Percentiles rank a stretch among this genome's conserved stretches.
phyloP scores from a whole-genome alignment of 2,888 invertebrate genomes.

The Tanypteryx hageni region DNA sequence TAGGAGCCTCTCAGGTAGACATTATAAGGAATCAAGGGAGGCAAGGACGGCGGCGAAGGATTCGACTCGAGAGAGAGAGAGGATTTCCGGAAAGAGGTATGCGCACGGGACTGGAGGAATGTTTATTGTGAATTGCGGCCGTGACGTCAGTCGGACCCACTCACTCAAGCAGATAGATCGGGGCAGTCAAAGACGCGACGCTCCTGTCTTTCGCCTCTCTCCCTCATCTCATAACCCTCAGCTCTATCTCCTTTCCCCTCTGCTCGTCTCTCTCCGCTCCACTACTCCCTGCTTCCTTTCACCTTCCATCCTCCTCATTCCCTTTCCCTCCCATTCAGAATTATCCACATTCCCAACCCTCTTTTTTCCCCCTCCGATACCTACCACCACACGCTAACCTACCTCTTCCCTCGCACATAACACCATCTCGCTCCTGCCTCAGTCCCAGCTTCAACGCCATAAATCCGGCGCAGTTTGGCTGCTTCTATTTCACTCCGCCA shows the following conservation, averaged over 20 bases:
- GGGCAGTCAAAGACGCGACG: no score
- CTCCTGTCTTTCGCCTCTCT: no score
- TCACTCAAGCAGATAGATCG: no score
- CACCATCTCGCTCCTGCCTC: background rate
- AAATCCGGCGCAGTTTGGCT: conserved; percentile 51
- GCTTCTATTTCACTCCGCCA: conserved; percentile 22
- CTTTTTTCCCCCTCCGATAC: background rate
- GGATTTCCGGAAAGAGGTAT: no score
- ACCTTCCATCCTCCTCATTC: background rate
- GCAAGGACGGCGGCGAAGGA: background rate
- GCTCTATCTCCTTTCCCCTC: no score
- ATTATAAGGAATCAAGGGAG: background rate
- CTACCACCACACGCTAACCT: no score
- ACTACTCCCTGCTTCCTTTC: no score
- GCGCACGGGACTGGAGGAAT: no score
- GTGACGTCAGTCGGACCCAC: no score
- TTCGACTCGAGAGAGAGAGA: background rate
- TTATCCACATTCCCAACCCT: background rate
- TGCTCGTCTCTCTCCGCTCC: background rate
- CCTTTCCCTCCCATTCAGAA: background rate
- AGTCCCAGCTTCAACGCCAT: conserved; percentile 23
- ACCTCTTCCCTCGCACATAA: background rate
- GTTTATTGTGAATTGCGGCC: no score
- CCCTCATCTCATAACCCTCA: no score
- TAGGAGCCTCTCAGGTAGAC: background rate